These are phyloP conservation scores for Arrhopalites spinosus DNA, from an alignment of 2,888 invertebrate genomes.

Conservation along the genomic window DNA sequence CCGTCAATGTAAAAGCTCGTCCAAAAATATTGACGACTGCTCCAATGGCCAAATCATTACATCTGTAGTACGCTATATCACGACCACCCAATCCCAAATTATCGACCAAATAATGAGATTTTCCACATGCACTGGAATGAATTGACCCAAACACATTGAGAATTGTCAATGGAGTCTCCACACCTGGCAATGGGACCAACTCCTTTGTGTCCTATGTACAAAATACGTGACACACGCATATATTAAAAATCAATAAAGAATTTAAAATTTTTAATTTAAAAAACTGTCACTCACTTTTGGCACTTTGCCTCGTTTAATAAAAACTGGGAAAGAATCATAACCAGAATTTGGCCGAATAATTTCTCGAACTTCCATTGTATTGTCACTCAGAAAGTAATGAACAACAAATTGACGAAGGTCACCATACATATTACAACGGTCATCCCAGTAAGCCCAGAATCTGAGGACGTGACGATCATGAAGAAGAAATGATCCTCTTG, in stretches of 20 bases:
- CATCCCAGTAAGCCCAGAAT: constrained; percentile 90
- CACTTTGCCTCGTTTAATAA: constrained; percentile 75
- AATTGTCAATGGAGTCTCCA: constrained; percentile 61
- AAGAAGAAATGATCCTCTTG: constrained; percentile 79
- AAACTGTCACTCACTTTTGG: constrained; percentile 68
- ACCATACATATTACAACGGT: constrained; percentile 76
- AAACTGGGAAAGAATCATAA: constrained; percentile 71
- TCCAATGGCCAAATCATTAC: constrained; percentile 81
- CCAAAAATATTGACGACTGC: constrained; percentile 80
- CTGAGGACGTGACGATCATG: constrained; percentile 74
- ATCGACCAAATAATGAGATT: constrained; percentile 64
- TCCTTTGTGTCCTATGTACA: constrained; percentile 36
- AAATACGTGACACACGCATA: no score
- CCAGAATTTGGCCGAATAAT: constrained; percentile 71
- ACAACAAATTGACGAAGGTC: constrained; percentile 77
- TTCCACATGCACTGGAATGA: constrained; percentile 62
- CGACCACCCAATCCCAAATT: constrained; percentile 59
- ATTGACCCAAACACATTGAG: constrained; percentile 69
- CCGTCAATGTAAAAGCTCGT: constrained; percentile 76
- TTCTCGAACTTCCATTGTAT: constrained; percentile 87
- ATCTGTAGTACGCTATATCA: constrained; percentile 59
- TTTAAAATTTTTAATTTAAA: no score
- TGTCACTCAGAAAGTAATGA: constrained; percentile 83
- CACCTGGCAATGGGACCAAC: constrained; percentile 53
- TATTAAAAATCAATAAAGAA: no score